A percentile compares a stretch with the other conserved stretches of the same genome.
Evolutionary conservation across 2,888 invertebrate species (phyloP).

Genomic region (Oscheius onirici): DNA sequence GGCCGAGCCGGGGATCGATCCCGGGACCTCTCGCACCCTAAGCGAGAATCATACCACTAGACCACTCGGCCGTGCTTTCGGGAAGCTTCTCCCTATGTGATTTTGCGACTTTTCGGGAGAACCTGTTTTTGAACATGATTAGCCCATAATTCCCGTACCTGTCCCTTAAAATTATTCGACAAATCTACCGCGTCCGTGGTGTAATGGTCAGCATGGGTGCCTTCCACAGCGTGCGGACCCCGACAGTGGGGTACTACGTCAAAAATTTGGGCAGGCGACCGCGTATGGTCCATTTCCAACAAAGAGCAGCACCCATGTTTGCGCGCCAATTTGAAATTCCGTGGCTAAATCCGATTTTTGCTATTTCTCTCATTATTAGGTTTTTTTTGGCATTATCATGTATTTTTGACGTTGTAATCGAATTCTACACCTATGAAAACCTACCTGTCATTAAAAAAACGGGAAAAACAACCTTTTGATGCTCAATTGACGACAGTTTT

Average conservation of each 20-base stretch:
- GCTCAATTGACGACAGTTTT: too few species aligned
- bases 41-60: slow-evolving; percentile 25
- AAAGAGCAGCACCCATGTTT: too few species aligned
- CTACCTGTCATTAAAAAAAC: too few species aligned
- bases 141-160: background rate
- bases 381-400: too few species aligned
- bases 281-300: too few species aligned
- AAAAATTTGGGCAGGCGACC: too few species aligned
- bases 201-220: slow-evolving; percentile 49
- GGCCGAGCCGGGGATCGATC: slow-evolving; percentile 25
- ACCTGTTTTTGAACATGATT: background rate
- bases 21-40: slow-evolving; percentile 25
- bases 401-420: too few species aligned
- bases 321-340: too few species aligned
- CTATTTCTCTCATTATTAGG: too few species aligned
- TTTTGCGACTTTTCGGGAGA: background rate
- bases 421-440: too few species aligned
- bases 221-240: slow-evolving; percentile 29
- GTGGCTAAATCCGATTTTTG: too few species aligned
- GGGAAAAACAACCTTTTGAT: too few species aligned
- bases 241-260: background rate
- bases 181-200: slow-evolving; percentile 34
- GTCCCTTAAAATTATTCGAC: background rate
- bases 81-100: background rate
- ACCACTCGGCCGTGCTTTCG: slow-evolving; percentile 10